These are phyloP conservation scores for Hydroisotoma schaefferi DNA, from an alignment of 2,888 invertebrate species.

Conservation along the genomic window DNA sequence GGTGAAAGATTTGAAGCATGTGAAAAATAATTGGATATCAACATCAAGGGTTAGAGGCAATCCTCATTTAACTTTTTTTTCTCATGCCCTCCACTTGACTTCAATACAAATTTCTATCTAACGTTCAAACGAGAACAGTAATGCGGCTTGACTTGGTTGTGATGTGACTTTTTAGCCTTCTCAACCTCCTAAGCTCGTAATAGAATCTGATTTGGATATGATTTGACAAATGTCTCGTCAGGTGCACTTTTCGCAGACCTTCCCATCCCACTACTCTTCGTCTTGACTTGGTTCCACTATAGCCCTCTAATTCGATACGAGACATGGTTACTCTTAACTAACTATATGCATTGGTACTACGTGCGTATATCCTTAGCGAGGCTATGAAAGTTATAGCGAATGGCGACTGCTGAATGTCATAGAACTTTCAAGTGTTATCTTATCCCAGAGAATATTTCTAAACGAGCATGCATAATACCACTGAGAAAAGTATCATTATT, in stretches of 20 bases:
- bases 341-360: no score
- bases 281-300: no score
- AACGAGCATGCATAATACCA: no score
- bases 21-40: conserved; percentile 20
- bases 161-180: background rate
- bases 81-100: background rate
- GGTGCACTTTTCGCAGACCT: conserved; percentile 33
- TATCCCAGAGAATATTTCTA: no score
- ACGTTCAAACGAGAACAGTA: background rate
- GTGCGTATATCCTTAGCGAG: no score
- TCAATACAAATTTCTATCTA: background rate
- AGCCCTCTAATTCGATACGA: no score
- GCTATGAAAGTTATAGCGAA: no score
- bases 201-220: conserved; percentile 30
- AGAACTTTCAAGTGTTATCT: no score
- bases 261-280: conserved; percentile 4
- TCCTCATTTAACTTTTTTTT: background rate
- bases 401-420: no score
- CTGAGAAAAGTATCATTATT: no score
- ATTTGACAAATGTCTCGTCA: conserved; percentile 49
- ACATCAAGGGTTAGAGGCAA: conserved; percentile 2
- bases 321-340: no score
- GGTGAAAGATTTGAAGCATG: conserved; percentile 11
- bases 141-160: background rate
- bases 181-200: background rate